Conservation (phyloP, 2,888 invertebrate species). For the Epinotia nisella region DNA sequence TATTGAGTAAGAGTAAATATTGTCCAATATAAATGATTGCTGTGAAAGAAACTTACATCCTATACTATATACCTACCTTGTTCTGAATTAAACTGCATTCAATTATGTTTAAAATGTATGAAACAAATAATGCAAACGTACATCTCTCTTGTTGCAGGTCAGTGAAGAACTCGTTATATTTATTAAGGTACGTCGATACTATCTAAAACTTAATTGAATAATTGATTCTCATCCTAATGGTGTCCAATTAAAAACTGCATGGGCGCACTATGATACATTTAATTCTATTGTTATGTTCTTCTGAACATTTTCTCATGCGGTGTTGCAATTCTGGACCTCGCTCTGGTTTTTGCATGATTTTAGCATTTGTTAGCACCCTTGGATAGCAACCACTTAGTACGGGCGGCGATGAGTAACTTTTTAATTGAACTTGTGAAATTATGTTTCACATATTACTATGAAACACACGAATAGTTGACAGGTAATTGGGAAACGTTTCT, state of each 20-base stretch:
- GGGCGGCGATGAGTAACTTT: slow-evolving; percentile 39
- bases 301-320: slow-evolving; percentile 66
- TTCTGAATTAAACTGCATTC: not conserved
- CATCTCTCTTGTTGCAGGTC: slow-evolving; percentile 39
- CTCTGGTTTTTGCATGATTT: slow-evolving; percentile 68
- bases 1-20: no score
- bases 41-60: no score
- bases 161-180: slow-evolving; percentile 44
- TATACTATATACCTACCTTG: no score
- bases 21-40: no score
- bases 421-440: slow-evolving; percentile 42
- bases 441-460: not conserved
- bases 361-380: slow-evolving; percentile 68
- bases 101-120: not conserved
- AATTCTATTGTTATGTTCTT: slow-evolving; percentile 65
- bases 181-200: slow-evolving; percentile 42
- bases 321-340: slow-evolving; percentile 76
- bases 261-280: slow-evolving; percentile 55
- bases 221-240: slow-evolving; percentile 38
- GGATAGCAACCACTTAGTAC: slow-evolving; percentile 47
- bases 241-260: slow-evolving; percentile 32
- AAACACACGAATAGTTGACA: slow-evolving; percentile 1
- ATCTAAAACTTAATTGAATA: slow-evolving; percentile 45
- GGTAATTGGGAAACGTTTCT: not conserved
- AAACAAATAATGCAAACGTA: not conserved